Percentiles rank a stretch among this genome's conserved stretches.
These are phyloP conservation scores for Drosophila recens DNA, from an alignment of 2,888 invertebrate species.

Conservation along the genomic window DNA sequence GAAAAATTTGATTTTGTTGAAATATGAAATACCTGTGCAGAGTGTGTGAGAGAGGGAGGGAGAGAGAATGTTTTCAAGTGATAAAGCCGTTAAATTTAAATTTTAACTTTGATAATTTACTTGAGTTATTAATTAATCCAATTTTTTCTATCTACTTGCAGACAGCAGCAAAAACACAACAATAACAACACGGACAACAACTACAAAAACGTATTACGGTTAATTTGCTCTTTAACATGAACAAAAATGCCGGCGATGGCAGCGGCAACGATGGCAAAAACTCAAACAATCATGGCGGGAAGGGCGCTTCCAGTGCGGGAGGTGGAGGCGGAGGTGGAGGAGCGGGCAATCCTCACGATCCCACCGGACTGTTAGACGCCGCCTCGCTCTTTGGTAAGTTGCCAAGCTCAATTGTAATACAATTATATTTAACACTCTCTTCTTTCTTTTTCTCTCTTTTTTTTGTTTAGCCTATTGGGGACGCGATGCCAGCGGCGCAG, in stretches of 20 bases:
- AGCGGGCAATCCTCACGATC: slow-evolving; percentile 86
- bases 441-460: not conserved
- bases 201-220: slow-evolving; percentile 17
- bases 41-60: too few relatives aligned
- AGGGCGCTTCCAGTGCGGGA: slow-evolving; percentile 85
- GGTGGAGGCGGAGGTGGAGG: slow-evolving; percentile 78
- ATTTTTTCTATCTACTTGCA: slow-evolving; percentile 11
- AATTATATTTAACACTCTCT: not conserved
- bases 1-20: not conserved
- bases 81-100: too few relatives aligned
- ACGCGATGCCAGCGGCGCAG: slow-evolving; percentile 86
- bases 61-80: too few relatives aligned
- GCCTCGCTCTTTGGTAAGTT: slow-evolving; percentile 89
- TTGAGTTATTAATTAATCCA: not conserved
- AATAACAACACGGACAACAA: slow-evolving; percentile 19
- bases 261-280: slow-evolving; percentile 84
- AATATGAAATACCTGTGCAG: too few relatives aligned
- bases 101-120: not conserved
- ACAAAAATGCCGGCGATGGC: slow-evolving; percentile 91
- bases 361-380: slow-evolving; percentile 91
- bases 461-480: slow-evolving; percentile 91
- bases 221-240: slow-evolving; percentile 86
- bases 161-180: slow-evolving; percentile 23
- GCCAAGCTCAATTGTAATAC: not conserved
- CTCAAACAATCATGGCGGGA: slow-evolving; percentile 82